Base-by-base conservation (phyloP, 2,888 invertebrate genomes). In the Standfussiana lucernea region DNA sequence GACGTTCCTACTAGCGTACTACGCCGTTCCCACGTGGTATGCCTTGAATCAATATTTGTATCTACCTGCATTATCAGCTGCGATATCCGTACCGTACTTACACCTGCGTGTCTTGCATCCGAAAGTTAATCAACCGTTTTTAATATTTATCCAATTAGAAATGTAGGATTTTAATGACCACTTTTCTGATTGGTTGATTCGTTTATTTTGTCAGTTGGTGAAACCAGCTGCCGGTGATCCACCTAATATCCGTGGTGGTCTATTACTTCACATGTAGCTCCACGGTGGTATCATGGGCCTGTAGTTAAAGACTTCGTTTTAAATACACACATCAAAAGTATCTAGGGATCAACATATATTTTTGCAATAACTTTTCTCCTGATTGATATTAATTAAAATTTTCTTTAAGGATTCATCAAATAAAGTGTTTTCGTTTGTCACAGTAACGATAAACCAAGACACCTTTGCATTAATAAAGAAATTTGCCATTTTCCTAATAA, bases 1-100 rank as follows among this genome's bases (percentile, higher is more conserved):
- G 79, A 50, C 69, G 64, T 59, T 37, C 70, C 65, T 69, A 59
- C 67, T 75, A 35, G 11, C 32, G 56, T 47, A 64, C n/a, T 79
- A 68, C 77, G 13, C 42, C 64, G 80, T 92, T 92, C 91, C 90
- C 93, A 92, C 92, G 87, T 89, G 89, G 77, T 61, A 70, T 70
- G 61, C 61, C 62, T 75, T 86, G 77, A 87, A 86, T 88, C 87
- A 91, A 88, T 90, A 90, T 90, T 90, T 89, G 90, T 88, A 82
- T 79, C 85, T 90, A 89, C 89, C 90, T 90, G 91, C 89, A 80
- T 75, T 93, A 91, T 93, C 91, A 87, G 84, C 86, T 86, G 83
- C 80, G 79, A 84, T 84, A 88, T 90, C 91, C 90, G 86, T 74
- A 75, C 83, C 79, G 42, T 32, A 45, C 64, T 70, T 69, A 64